Evolutionary conservation across 2,888 invertebrate species (phyloP).

Genomic region (Drosophila formosana): DNA sequence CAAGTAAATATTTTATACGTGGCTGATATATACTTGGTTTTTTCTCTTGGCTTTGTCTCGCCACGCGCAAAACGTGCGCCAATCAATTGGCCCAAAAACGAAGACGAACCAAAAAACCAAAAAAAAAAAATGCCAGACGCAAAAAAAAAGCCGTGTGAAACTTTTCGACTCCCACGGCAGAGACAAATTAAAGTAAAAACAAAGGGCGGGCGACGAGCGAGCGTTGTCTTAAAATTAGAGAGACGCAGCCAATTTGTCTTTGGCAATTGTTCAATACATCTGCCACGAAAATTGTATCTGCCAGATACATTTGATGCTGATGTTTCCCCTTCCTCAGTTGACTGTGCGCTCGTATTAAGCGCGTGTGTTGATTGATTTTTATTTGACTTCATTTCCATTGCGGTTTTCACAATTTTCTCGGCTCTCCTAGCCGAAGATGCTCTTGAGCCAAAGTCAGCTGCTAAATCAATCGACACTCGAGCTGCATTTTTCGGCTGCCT

Average conservation of each 20-base stretch:
- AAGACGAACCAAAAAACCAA: constrained; percentile 11
- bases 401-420: constrained; percentile 35
- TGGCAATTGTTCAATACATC: constrained; percentile 65
- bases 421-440: constrained; percentile 9
- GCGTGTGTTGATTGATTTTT: constrained; percentile 77
- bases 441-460: constrained; percentile 37
- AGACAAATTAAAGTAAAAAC: constrained; percentile 67
- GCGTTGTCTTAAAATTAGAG: constrained; percentile 67
- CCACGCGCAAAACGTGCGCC: constrained; percentile 80
- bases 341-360: constrained; percentile 60
- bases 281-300: constrained; percentile 64
- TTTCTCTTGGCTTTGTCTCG: constrained; percentile 24
- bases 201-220: constrained; percentile 49
- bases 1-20: constrained; percentile 1
- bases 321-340: constrained; percentile 13
- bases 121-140: background rate
- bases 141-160: constrained; percentile 63
- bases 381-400: constrained; percentile 56
- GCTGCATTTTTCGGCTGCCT: constrained; percentile 29
- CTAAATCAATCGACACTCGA: constrained; percentile 77
- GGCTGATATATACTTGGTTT: background rate
- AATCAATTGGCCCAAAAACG: constrained; percentile 65
- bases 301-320: constrained; percentile 72
- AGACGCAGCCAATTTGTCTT: constrained; percentile 78
- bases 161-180: constrained; percentile 73